Evolutionary conservation across 2,888 invertebrate species (phyloP).

Genomic region (Cistogaster globosa): DNA sequence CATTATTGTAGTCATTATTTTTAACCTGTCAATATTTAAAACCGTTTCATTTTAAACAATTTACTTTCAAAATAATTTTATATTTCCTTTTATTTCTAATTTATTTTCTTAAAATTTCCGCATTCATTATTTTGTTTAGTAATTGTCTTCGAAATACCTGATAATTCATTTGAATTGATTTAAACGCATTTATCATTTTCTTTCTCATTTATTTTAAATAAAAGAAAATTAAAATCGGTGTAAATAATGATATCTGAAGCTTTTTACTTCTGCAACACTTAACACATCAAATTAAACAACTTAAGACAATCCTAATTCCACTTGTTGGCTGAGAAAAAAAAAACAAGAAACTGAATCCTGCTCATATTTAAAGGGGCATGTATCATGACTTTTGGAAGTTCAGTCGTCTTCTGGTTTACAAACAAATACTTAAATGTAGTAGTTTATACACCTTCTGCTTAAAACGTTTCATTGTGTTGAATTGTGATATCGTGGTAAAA

Average conservation of each 20-base stretch:
- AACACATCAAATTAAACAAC: constrained; percentile 67
- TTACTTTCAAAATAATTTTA: not conserved
- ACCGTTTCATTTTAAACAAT: constrained; percentile 31
- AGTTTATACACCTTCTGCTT: constrained; percentile 40
- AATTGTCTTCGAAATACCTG: constrained; percentile 43
- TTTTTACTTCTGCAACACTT: constrained; percentile 64
- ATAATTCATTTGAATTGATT: constrained; percentile 46
- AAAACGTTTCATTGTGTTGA: constrained; percentile 30
- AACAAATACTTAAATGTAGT: not conserved
- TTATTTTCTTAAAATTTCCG: constrained; percentile 11
- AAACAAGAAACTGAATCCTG: constrained; percentile 53
- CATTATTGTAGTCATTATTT: constrained; percentile 20
- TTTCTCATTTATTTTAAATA: constrained; percentile 36
- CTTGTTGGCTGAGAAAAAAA: constrained; percentile 48
- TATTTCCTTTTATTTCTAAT: constrained; percentile 42
- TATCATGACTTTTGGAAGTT: too few species aligned
- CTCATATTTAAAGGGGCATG: constrained; percentile 22
- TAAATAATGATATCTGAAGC: constrained; percentile 64
- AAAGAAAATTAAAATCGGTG: constrained; percentile 2
- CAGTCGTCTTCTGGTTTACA: constrained; percentile 20
- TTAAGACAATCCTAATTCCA: constrained; percentile 68
- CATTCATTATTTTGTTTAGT: constrained; percentile 1
- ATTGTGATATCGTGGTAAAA: constrained; percentile 58
- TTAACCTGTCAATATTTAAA: constrained; percentile 30
- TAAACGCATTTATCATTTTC: constrained; percentile 63